A percentile compares a stretch with the other conserved stretches of the same genome.
These are phyloP conservation scores for Cheilosia soror DNA, from an alignment of 2,888 invertebrate genomes.

Conservation along the genomic window DNA sequence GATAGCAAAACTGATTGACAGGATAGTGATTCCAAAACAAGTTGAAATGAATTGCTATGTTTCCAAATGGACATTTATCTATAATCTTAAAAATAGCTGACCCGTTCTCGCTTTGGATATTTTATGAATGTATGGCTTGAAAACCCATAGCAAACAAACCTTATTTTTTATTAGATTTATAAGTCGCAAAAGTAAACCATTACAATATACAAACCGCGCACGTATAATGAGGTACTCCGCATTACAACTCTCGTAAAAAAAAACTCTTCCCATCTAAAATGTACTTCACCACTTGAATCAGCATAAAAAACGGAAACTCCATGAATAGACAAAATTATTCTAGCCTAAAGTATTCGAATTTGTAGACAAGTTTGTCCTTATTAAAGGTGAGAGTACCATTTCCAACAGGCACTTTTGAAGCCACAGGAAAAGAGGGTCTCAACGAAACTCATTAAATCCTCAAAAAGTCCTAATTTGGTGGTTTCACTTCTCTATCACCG, in stretches of 20 bases:
- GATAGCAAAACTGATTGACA: no score
- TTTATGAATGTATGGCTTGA: no score
- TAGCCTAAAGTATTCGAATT: slow-evolving; percentile 17
- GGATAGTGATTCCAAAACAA: no score
- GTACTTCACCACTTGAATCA: slow-evolving; percentile 18
- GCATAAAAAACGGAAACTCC: slow-evolving; percentile 9
- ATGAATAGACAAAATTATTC: slow-evolving; percentile 20
- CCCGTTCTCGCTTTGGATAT: no score
- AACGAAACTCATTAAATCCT: slow-evolving; percentile 34
- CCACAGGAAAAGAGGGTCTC: not conserved
- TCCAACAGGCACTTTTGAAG: slow-evolving; percentile 8
- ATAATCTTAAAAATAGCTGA: no score
- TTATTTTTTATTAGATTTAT: no score
- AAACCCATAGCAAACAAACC: no score
- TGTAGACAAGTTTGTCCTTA: slow-evolving; percentile 31
- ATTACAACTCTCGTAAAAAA: not conserved
- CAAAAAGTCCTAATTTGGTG: slow-evolving; percentile 38
- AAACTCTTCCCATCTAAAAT: not conserved
- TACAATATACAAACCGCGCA: no score
- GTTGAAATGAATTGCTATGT: no score
- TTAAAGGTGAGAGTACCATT: slow-evolving; percentile 2
- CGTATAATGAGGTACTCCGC: not conserved
- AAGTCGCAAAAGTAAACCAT: not conserved
- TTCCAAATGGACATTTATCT: no score
- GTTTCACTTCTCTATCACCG: not conserved